phyloP scores from a whole-genome alignment of 2,797 vertebrate genomes.

The Tragopan temminckii region DNA sequence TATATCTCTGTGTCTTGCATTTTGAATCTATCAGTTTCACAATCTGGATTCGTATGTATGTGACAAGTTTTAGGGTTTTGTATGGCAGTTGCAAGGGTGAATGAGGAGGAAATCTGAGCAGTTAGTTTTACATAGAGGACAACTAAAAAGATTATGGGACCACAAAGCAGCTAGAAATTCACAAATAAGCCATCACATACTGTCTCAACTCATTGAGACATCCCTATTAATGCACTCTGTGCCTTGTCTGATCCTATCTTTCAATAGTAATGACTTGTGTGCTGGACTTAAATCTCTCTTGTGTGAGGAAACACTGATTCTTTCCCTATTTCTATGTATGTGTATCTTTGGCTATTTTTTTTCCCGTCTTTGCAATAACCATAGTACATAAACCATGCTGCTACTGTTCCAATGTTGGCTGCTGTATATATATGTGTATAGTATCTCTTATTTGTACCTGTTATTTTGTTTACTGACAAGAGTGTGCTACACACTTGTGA shows the following conservation, averaged over 20 bases:
- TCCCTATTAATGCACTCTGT: background rate
- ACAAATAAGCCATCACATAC: background rate
- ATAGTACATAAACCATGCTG: background rate
- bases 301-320: background rate
- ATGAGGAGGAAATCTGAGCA: background rate
- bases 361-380: background rate
- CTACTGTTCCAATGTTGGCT: background rate
- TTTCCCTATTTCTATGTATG: background rate
- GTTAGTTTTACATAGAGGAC: background rate
- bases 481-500: background rate
- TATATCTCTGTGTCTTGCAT: background rate
- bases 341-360: background rate
- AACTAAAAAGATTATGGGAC: background rate
- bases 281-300: background rate
- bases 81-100: background rate
- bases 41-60: background rate
- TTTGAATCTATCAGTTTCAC: background rate
- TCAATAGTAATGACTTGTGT: background rate
- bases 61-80: background rate
- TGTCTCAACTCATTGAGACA: background rate
- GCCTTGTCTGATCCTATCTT: background rate
- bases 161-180: background rate
- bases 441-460: slow-evolving; percentile 3
- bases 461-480: background rate
- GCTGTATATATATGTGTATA: no score